Percentiles rank a stretch among this genome's conserved stretches.
Conservation (phyloP, 2,888 invertebrate genomes). For the Tetragonisca angustula region DNA sequence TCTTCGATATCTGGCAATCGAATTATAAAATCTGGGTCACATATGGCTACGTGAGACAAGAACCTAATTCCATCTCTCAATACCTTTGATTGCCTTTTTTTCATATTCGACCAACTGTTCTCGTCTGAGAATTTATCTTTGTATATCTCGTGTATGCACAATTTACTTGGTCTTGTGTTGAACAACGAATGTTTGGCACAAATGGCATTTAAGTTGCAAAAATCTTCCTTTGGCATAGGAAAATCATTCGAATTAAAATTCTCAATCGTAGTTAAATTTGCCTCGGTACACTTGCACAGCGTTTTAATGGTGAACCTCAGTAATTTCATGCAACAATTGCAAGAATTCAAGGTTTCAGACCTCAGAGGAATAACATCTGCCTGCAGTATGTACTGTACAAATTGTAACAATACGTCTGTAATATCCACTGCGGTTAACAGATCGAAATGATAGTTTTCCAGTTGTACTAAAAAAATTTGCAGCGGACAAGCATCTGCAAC, state of each 20-base stretch:
- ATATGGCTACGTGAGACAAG: slow-evolving; percentile 76
- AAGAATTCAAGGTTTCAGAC: slow-evolving; percentile 69
- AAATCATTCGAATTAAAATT: slow-evolving; percentile 22
- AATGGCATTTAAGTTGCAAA: slow-evolving; percentile 58
- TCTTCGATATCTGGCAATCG: slow-evolving; percentile 76
- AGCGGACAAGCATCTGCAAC: slow-evolving; percentile 78
- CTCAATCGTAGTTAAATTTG: slow-evolving; percentile 55
- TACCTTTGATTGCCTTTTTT: slow-evolving; percentile 70
- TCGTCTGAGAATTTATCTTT: slow-evolving; percentile 54
- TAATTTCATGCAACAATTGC: slow-evolving; percentile 76
- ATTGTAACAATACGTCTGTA: slow-evolving; percentile 72
- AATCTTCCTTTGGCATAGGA: slow-evolving; percentile 1
- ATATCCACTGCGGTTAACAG: slow-evolving; percentile 74
- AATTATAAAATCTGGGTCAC: slow-evolving; percentile 77
- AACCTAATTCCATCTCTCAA: slow-evolving; percentile 78
- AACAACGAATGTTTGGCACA: slow-evolving; percentile 47
- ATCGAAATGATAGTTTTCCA: slow-evolving; percentile 77
- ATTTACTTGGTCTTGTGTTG: neutral
- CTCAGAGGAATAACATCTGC: slow-evolving; percentile 73
- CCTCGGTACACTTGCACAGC: slow-evolving; percentile 75
- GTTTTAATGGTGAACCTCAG: slow-evolving; percentile 75
- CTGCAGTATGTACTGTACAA: slow-evolving; percentile 72
- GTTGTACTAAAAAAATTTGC: slow-evolving; percentile 77
- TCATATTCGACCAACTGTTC: slow-evolving; percentile 72
- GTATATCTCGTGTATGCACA: slow-evolving; percentile 35